phyloP scores from a whole-genome alignment of 1,140 invertebrate genomes.

The Littorina saxatilis region DNA sequence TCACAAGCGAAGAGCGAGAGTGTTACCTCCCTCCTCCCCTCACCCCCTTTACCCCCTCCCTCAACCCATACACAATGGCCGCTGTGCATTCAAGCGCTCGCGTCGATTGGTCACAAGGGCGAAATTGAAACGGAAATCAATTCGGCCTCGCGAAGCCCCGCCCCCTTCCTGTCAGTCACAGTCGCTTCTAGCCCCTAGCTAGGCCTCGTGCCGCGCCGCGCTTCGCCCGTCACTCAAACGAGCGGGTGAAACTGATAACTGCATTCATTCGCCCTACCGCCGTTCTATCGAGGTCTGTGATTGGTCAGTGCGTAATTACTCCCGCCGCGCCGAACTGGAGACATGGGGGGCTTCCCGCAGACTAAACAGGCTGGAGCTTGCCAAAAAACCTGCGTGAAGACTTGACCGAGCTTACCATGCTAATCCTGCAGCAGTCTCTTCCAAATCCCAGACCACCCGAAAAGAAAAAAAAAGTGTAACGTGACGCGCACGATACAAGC shows the following conservation, averaged over 20 bases:
- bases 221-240: not conserved
- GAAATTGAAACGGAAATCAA: constrained; percentile 4
- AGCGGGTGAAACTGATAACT: not conserved
- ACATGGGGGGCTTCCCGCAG: constrained; percentile 16
- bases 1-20: not conserved
- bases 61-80: not conserved
- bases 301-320: constrained; percentile 21
- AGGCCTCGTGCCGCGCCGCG: not conserved
- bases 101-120: not conserved
- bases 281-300: not conserved
- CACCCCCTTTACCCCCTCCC: not conserved
- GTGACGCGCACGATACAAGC: not conserved
- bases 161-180: constrained; percentile 13
- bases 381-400: not conserved
- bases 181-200: not conserved
- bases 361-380: not conserved
- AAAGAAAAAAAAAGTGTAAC: too few relatives aligned
- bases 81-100: not conserved
- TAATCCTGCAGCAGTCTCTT: constrained; percentile 5
- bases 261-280: not conserved
- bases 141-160: not conserved
- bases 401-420: not conserved
- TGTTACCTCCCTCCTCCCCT: not conserved
- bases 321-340: constrained; percentile 5
- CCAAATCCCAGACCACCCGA: not conserved